Evolutionary conservation across 2,797 vertebrate genomes (phyloP), one percentile per base, ranked within the genome.

Genomic region (Xiphophorus birchmanni): DNA sequence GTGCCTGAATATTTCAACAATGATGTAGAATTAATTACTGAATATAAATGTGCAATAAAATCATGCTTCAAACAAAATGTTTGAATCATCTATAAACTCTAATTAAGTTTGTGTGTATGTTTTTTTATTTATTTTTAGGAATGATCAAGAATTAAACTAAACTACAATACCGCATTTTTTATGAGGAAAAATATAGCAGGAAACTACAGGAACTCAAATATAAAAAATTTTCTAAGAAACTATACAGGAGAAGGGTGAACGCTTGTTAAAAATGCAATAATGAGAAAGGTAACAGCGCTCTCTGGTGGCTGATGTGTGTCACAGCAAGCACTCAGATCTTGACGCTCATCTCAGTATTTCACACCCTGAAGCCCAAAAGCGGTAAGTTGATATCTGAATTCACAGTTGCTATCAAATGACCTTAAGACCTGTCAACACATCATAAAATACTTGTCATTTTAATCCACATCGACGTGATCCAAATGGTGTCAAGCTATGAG

Each of bases 341-440:
- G 79, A 37, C 40, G 74, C 72, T 45, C 7, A 32, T 47, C 72
- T 26, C 72, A 84, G 58, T 45, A 74, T 82, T 85, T 78, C 52
- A 86, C 71, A 83, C 63, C 73, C 75, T 10, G 32, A 75, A 73
- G 84, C 81, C 81, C 73, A 74, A 29, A 40, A 73, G 83, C 73
- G 63, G 73, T 77, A 67, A 79, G 71, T 71, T 80, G 29, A 60
- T 74, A 35, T 65, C 72, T 74, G 37, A 73, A 74, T 52, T 80
- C 65, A 60, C 44, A 84, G 65, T 76, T 58, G 69, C 67, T 52
- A 73, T 2, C 32, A 18, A 58, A 52, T 65, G 18, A 81, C 79
- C 45, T 84, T 17, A 48, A 56, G 48, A 76, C 15, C 72, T 73
- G 32, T 82, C 82, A 79, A 67, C 54, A 79, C 12, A 32, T 77